phyloP scores from a whole-genome alignment of 2,888 invertebrate species.

The Dicycla oo region DNA sequence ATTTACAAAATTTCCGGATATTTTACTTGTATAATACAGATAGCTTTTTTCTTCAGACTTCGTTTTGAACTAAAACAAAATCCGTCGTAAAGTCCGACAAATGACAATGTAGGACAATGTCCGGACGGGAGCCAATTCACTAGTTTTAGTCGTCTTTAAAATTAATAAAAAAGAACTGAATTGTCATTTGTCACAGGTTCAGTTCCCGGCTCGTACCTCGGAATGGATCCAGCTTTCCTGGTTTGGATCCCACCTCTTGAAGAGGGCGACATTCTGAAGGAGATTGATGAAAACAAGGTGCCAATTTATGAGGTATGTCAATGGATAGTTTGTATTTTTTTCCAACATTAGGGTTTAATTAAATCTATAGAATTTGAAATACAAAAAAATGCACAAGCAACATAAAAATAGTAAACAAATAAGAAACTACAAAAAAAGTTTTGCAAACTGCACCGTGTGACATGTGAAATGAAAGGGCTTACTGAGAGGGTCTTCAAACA shows the following conservation, averaged over 20 bases:
- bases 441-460: too few species aligned
- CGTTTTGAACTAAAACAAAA: neutral
- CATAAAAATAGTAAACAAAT: too few species aligned
- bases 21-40: neutral
- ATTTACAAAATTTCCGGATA: neutral
- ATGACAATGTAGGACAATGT: neutral
- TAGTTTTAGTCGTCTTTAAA: slow-evolving; percentile 12
- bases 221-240: slow-evolving; percentile 97
- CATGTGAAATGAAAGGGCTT: too few species aligned
- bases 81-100: neutral
- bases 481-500: too few species aligned
- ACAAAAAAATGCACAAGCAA: too few species aligned
- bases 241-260: slow-evolving; percentile 96
- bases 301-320: slow-evolving; percentile 81
- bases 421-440: too few species aligned
- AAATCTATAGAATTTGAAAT: too few species aligned
- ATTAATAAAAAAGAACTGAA: slow-evolving; percentile 51
- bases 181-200: slow-evolving; percentile 89
- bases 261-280: slow-evolving; percentile 92
- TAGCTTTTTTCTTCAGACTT: neutral
- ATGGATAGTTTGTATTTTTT: neutral
- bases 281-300: slow-evolving; percentile 88
- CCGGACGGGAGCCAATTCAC: neutral
- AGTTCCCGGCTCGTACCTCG: slow-evolving; percentile 96
- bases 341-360: too few species aligned